Evolutionary conservation across 2,888 invertebrate species (phyloP), one percentile per base, ranked within the genome.

Genomic region (Nomada hirtipes): DNA sequence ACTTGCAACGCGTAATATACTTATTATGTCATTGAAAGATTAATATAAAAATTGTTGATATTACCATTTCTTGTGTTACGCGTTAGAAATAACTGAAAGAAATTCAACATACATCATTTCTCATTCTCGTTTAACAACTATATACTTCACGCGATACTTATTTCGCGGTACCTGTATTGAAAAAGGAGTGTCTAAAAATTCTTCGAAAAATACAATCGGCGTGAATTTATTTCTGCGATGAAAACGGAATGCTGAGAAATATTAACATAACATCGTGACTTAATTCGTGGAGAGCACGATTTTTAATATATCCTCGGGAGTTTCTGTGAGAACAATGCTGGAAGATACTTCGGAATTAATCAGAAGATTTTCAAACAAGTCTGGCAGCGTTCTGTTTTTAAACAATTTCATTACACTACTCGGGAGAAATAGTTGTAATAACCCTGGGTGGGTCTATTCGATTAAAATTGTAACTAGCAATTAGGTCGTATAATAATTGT

Each of bases 201-300:
- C 53, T 64, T 77, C 61, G 71, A 83, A 80, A 86, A 86, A 79
- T 86, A 82, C 36, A 15, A n/a, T 78, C 44, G 69, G 52, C 23
- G 59, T 52, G n/a, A 52, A 26, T 68, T 20, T 10, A 59, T 57
- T 20, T 57, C 63, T 79, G 53, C 50, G 60, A 29, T 59, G 29
- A 76, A 76, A 60, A 72, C 65, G 82, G 76, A 84, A 86, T 86
- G 86, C 76, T 79, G 67, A 74, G 73, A 79, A 79, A 74, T 82
- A 68, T 52, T 29, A 73, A 76, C 68, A 59, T 70, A 84, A 82
- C 59, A 36, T 73, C 42, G 55, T 36, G 52, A 50, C 36, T 67
- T 70, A 20, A 47, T 57, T 65, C 63, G 23, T 47, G 26, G 61
- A 59, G 23, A 23, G 52, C 20, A 76, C 44, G 69, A 63, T 52